Evolutionary conservation across 2,113 vertebrate genomes (phyloP), one percentile per base, ranked within the genome.

Genomic region (Ophthalmolycus amberensis): DNA sequence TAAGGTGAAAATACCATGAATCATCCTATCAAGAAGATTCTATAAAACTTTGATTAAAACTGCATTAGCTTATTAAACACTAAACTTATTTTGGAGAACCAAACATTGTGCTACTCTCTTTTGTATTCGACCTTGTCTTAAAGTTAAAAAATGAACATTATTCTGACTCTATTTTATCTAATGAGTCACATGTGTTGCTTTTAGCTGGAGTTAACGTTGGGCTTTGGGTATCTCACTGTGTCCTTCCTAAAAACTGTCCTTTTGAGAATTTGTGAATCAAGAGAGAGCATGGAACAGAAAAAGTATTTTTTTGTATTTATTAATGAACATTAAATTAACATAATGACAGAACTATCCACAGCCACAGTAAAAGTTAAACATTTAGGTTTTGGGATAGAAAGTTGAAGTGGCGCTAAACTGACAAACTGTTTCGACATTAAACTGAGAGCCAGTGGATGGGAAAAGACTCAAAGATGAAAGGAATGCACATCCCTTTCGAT

Each of bases 81-180:
- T 22, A 29, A 59, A 71, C 8, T 18, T 3, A 64, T 25, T 76
- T 63, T 20, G 16, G 20, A 59, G 5, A 52, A 22, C 32, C 9
- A n/a, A 64, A 76, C 11, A 52, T 15, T 46, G 9, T 44, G 29
- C 9, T 34, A 11, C 3, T 27, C 15, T 7, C 0, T 15, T 68
- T 62, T 44, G 29, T 40, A 44, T 58, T 77, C 3, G 0, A 48
- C 1, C 3, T 38, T 48, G 8, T 29, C 32, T 4, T 69, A 50
- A 52, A 62, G 14, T 44, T 27, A 64, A 54, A 75, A 75, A 75
- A 75, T 32, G 18, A 50, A 29, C 15, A 60, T 59, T 18, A 50
- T 38, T 65, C 27, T 32, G 6, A 29, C 42, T 12, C 32, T 48
- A n/a, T 65, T 38, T 54, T 32, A 60, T 48, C 40, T 38, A 20